Conservation (phyloP, 2,797 vertebrate genomes). For the Phataginus tetradactyla region DNA sequence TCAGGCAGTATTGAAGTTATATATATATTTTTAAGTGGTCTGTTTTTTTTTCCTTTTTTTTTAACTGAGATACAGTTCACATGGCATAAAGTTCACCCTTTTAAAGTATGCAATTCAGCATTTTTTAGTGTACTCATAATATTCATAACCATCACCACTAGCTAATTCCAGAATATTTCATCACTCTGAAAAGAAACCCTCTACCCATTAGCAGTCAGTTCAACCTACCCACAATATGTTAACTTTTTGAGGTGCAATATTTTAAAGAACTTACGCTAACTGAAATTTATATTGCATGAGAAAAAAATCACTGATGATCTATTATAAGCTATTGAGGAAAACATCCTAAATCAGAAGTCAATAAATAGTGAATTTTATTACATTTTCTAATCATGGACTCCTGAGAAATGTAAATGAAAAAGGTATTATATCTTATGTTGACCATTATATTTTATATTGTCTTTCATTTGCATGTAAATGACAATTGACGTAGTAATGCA, state of each 20-base stretch:
- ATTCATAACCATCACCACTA: background rate
- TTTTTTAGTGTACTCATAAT: background rate
- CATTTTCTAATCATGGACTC: background rate
- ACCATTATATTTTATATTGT: background rate
- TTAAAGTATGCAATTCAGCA: background rate
- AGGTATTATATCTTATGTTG: background rate
- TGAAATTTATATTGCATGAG: background rate
- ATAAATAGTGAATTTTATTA: slow-evolving; percentile 13
- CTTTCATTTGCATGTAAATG: slow-evolving; percentile 44
- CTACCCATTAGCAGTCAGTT: background rate
- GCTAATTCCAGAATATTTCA: background rate
- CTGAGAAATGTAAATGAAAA: slow-evolving; percentile 3
- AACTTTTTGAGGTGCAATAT: background rate
- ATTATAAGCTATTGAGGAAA: background rate
- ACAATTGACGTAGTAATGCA: background rate
- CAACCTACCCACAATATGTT: background rate
- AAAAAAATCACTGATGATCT: background rate
- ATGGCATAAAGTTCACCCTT: background rate
- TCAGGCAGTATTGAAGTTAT: background rate
- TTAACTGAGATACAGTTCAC: background rate
- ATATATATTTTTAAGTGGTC: background rate
- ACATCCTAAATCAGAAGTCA: background rate
- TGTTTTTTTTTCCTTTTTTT: background rate
- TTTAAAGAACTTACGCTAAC: background rate
- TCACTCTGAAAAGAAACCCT: background rate